Percentiles rank a stretch among this genome's conserved stretches.
phyloP scores from a whole-genome alignment of 1,140 invertebrate species.

The Calliphora vicina region DNA sequence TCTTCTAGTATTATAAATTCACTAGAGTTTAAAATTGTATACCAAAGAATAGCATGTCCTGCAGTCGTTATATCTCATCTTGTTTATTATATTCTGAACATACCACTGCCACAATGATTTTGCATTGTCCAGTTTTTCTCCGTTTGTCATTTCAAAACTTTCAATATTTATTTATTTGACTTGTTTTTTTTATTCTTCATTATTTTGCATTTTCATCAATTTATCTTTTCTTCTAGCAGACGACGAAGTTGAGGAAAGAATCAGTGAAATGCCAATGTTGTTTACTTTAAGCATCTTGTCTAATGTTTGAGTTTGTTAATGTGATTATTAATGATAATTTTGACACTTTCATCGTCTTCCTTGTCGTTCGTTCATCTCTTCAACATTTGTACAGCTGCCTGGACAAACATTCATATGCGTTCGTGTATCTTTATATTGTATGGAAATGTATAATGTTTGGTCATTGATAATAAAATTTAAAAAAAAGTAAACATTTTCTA shows the following conservation, averaged over 20 bases:
- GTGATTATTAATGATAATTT: constrained; percentile 62
- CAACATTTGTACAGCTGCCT: constrained; percentile 61
- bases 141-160: not conserved
- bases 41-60: constrained; percentile 18
- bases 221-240: constrained; percentile 42
- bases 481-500: not conserved
- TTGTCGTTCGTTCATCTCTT: constrained; percentile 50
- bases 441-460: constrained; percentile 20
- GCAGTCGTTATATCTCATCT: not conserved
- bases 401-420: not conserved
- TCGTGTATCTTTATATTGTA: not conserved
- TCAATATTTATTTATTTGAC: not conserved
- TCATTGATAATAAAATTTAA: constrained; percentile 20
- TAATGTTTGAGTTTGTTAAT: constrained; percentile 37
- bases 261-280: constrained; percentile 37
- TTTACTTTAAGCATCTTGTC: constrained; percentile 44
- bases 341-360: constrained; percentile 48
- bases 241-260: constrained; percentile 35
- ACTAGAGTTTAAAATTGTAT: too few species aligned
- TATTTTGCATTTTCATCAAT: constrained; percentile 62
- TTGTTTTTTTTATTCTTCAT: constrained; percentile 49
- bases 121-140: constrained; percentile 48
- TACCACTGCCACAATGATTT: constrained; percentile 11
- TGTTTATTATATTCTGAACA: not conserved
- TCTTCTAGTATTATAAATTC: too few species aligned